Conservation (phyloP, 2,888 invertebrate species). For the Eupeodes luniger region DNA sequence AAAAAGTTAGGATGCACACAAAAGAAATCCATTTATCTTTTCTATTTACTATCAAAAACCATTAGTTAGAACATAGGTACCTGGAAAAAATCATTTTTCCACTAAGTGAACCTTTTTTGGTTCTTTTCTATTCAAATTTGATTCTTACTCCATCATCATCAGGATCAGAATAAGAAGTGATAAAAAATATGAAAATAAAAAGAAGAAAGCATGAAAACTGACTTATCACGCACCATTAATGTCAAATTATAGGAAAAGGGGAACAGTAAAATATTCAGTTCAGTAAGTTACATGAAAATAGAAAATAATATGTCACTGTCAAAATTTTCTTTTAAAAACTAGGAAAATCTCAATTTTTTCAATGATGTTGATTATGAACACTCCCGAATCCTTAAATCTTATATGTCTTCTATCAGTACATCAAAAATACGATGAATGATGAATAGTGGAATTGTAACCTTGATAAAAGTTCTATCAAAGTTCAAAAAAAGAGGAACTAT, state of each 20-base stretch:
- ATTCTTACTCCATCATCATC: neutral
- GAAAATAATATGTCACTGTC: slow-evolving; percentile 21
- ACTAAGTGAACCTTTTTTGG: neutral
- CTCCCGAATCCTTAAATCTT: too few relatives aligned
- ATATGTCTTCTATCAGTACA: too few relatives aligned
- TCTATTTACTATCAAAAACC: slow-evolving; percentile 1
- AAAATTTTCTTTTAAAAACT: neutral
- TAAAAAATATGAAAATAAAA: neutral
- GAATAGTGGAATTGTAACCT: too few relatives aligned
- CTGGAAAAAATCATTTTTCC: slow-evolving; percentile 1
- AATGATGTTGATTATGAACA: too few relatives aligned
- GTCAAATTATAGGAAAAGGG: neutral
- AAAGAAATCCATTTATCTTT: slow-evolving; percentile 29
- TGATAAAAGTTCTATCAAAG: too few relatives aligned
- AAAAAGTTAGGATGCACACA: neutral
- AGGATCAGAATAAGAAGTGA: neutral
- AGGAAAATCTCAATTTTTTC: too few relatives aligned
- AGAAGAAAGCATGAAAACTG: neutral
- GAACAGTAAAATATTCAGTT: slow-evolving; percentile 17
- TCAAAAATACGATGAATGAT: too few relatives aligned
- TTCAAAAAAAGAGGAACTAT: too few relatives aligned
- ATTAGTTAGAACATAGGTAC: neutral
- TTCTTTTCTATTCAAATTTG: neutral
- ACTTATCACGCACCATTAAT: slow-evolving; percentile 25
- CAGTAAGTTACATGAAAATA: neutral